Evolutionary conservation across 2,888 invertebrate genomes (phyloP).

Genomic region (Cistogaster globosa): DNA sequence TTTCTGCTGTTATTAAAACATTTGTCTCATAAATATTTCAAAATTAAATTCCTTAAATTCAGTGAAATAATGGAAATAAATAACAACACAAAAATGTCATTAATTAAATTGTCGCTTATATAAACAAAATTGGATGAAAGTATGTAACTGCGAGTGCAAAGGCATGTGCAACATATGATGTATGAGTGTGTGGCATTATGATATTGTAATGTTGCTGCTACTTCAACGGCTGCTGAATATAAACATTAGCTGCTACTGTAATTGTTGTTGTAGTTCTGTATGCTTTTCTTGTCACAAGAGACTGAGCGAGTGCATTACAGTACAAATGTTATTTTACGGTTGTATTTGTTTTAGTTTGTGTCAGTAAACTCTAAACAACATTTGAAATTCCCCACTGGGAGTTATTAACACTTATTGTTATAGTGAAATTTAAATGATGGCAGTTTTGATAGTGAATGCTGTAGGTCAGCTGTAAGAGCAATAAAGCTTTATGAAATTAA

Average conservation of each 20-base stretch:
- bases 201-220: slow-evolving; percentile 11
- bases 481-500: slow-evolving; percentile 12
- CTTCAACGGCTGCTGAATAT: slow-evolving; percentile 8
- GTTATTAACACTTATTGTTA: slow-evolving; percentile 55
- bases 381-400: slow-evolving; percentile 55
- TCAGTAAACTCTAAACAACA: slow-evolving; percentile 45
- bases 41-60: slow-evolving; percentile 70
- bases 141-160: slow-evolving; percentile 2
- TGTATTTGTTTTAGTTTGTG: neutral
- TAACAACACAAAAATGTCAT: slow-evolving; percentile 53
- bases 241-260: slow-evolving; percentile 44
- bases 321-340: neutral
- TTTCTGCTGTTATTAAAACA: slow-evolving; percentile 56
- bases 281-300: slow-evolving; percentile 55
- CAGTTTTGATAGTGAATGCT: slow-evolving; percentile 21
- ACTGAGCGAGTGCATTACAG: slow-evolving; percentile 34
- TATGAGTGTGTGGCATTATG: slow-evolving; percentile 2
- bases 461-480: slow-evolving; percentile 38
- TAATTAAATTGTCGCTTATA: slow-evolving; percentile 70
- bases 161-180: slow-evolving; percentile 20
- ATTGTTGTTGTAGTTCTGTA: slow-evolving; percentile 28
- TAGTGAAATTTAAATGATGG: slow-evolving; percentile 31
- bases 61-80: slow-evolving; percentile 45
- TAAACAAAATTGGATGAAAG: slow-evolving; percentile 36
- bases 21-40: slow-evolving; percentile 70